Evolutionary conservation across 2,797 vertebrate species (phyloP).

Genomic region (Gobionotothen gibberifrons): DNA sequence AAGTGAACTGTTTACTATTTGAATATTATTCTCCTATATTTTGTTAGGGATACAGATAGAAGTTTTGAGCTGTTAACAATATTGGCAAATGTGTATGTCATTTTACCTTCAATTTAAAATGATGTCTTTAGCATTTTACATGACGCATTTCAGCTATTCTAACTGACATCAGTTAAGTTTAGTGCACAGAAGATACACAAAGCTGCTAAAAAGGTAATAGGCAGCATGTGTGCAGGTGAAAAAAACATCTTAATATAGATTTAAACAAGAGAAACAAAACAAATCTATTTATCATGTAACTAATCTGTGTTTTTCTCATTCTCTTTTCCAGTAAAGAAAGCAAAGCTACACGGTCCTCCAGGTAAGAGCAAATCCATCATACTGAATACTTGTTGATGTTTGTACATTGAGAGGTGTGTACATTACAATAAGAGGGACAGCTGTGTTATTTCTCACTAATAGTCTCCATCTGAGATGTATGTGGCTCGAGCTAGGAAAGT

Average conservation of each 20-base stretch:
- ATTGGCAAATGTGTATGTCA: background rate
- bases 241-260: background rate
- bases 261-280: background rate
- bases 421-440: background rate
- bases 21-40: too few relatives aligned
- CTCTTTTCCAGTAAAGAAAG: slow-evolving; percentile 85
- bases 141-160: slow-evolving; percentile 1
- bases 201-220: background rate
- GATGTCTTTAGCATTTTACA: background rate
- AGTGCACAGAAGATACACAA: background rate
- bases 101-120: background rate
- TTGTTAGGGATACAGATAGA: too few relatives aligned
- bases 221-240: background rate
- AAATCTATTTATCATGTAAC: background rate
- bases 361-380: slow-evolving; percentile 71
- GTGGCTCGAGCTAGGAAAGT: background rate
- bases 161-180: background rate
- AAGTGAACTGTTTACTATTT: too few relatives aligned
- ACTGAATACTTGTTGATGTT: background rate
- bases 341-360: slow-evolving; percentile 85
- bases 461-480: background rate
- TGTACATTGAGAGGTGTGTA: background rate
- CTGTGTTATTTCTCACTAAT: background rate
- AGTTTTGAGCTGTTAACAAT: too few relatives aligned
- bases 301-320: slow-evolving; percentile 50